Conservation (phyloP, 1,140 invertebrate genomes). For the Cyphomyrmex costatus region DNA sequence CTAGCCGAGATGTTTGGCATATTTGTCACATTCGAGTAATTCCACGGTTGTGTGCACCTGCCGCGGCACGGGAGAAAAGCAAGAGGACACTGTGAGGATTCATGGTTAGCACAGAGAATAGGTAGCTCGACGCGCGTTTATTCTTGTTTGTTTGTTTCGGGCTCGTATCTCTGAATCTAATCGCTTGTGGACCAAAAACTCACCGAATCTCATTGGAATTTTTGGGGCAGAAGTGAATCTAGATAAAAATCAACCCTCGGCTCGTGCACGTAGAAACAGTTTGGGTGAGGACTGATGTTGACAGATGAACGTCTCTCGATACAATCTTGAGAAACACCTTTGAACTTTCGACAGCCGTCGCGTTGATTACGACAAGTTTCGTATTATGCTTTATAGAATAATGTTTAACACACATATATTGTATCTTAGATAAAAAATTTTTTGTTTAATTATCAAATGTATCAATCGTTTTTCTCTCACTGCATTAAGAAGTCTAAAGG, state of each 20-base stretch:
- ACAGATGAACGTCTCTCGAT: slow-evolving; percentile 49
- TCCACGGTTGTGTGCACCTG: slow-evolving; percentile 82
- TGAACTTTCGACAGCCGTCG: slow-evolving; percentile 24
- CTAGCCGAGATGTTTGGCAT: slow-evolving; percentile 81
- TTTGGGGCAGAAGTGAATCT: slow-evolving; percentile 80
- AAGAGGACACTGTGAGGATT: slow-evolving; percentile 72
- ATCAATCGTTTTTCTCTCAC: background rate
- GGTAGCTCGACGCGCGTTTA: slow-evolving; percentile 68
- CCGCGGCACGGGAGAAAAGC: slow-evolving; percentile 65
- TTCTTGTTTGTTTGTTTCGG: slow-evolving; percentile 83
- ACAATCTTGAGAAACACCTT: slow-evolving; percentile 58
- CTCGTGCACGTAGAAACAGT: slow-evolving; percentile 44
- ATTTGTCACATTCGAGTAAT: slow-evolving; percentile 86
- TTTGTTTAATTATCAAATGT: background rate
- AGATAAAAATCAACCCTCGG: slow-evolving; percentile 77
- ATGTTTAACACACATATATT: background rate
- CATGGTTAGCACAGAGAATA: slow-evolving; percentile 70
- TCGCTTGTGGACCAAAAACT: slow-evolving; percentile 79
- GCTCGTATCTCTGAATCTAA: slow-evolving; percentile 82
- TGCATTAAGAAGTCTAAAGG: background rate
- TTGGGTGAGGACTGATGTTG: slow-evolving; percentile 50
- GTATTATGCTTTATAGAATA: background rate
- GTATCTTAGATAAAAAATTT: background rate
- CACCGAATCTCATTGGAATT: slow-evolving; percentile 81
- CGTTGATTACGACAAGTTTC: background rate